phyloP scores from a whole-genome alignment of 2,113 vertebrate genomes.

The Mungos mungo region DNA sequence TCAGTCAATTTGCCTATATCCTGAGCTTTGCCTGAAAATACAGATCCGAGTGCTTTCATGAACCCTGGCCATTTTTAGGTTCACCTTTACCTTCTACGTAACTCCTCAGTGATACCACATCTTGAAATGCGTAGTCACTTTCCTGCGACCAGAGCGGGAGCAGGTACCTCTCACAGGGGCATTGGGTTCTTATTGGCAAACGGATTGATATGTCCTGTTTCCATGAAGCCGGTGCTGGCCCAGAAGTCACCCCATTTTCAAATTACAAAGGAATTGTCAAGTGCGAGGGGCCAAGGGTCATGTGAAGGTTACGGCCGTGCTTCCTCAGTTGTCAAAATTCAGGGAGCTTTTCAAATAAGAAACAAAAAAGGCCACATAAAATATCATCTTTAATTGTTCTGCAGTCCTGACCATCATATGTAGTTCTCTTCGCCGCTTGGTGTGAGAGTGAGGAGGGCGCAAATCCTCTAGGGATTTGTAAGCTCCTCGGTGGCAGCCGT shows the following conservation, averaged over 20 bases:
- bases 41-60: slow-evolving; percentile 7
- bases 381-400: neutral
- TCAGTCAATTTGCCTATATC: neutral
- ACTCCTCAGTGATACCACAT: slow-evolving; percentile 24
- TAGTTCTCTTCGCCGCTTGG: neutral
- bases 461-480: neutral
- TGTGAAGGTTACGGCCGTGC: neutral
- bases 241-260: slow-evolving; percentile 59
- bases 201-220: slow-evolving; percentile 56
- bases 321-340: slow-evolving; percentile 30
- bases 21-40: neutral
- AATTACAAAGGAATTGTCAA: slow-evolving; percentile 38
- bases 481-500: slow-evolving; percentile 10
- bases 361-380: slow-evolving; percentile 13
- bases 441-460: neutral
- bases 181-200: slow-evolving; percentile 42
- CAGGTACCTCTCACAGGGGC: slow-evolving; percentile 3
- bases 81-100: neutral
- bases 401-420: neutral
- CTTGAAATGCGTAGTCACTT: slow-evolving; percentile 15
- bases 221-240: slow-evolving; percentile 15
- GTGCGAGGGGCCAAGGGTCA: neutral
- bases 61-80: neutral
- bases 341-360: slow-evolving; percentile 13
- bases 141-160: neutral